These are phyloP conservation scores for Siniperca obscura DNA, from an alignment of 2,797 vertebrate species.

Conservation along the genomic window DNA sequence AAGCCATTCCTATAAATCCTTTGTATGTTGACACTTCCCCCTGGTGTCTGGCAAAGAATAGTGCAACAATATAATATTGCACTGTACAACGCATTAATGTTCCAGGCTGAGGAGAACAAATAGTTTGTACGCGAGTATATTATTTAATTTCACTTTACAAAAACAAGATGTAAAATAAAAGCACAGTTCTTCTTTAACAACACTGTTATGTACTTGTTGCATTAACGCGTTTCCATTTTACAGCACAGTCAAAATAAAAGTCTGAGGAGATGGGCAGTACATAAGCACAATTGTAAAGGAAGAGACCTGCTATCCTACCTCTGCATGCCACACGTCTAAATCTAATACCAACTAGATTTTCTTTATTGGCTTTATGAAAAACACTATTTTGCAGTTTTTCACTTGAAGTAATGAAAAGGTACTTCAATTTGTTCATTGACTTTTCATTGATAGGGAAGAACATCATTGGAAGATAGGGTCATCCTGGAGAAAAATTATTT, in stretches of 20 bases:
- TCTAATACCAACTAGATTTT: slow-evolving; percentile 38
- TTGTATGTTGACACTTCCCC: slow-evolving; percentile 45
- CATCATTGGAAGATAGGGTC: not conserved
- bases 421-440: not conserved
- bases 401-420: slow-evolving; percentile 30
- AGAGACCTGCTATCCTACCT: slow-evolving; percentile 45
- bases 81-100: not conserved
- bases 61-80: not conserved
- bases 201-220: slow-evolving; percentile 1
- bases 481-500: not conserved
- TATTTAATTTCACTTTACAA: slow-evolving; percentile 64
- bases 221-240: slow-evolving; percentile 44
- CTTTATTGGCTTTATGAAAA: slow-evolving; percentile 30
- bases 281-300: slow-evolving; percentile 43
- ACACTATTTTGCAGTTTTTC: slow-evolving; percentile 5
- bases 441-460: slow-evolving; percentile 15
- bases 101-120: not conserved
- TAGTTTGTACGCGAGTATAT: not conserved
- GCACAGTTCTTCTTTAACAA: slow-evolving; percentile 32
- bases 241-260: slow-evolving; percentile 32
- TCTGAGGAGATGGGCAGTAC: slow-evolving; percentile 29
- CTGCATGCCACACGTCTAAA: slow-evolving; percentile 59
- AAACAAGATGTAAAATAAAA: slow-evolving; percentile 49
- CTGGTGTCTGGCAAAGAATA: slow-evolving; percentile 48
- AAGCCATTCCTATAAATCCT: not conserved